Evolutionary conservation across 2,113 vertebrate genomes (phyloP).

Genomic region (Pyxicephalus adspersus): DNA sequence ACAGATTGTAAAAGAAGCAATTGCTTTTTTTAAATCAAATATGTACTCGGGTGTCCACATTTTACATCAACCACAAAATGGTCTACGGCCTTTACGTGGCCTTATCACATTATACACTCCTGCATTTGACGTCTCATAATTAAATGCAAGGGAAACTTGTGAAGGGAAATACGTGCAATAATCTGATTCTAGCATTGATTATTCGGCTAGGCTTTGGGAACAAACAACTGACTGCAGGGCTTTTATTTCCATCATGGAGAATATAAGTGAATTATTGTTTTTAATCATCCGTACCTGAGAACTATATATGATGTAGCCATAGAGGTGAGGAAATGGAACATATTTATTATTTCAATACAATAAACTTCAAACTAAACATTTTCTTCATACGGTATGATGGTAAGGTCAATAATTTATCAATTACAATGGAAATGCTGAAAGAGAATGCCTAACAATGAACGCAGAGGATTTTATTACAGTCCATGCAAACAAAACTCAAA

Average conservation of each 20-base stretch:
- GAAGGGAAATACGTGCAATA: background rate
- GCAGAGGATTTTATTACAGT: too few relatives aligned
- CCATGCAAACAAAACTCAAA: too few relatives aligned
- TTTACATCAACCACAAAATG: too few relatives aligned
- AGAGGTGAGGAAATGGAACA: background rate
- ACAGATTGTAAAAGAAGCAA: too few relatives aligned
- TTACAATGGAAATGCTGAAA: too few relatives aligned
- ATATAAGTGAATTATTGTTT: constrained; percentile 2
- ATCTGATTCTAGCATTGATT: constrained; percentile 17
- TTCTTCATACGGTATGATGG: background rate
- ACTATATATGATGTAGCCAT: background rate
- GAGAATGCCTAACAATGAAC: too few relatives aligned
- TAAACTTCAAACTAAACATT: background rate
- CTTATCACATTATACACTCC: background rate
- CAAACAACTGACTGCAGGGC: background rate
- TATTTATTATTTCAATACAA: too few relatives aligned
- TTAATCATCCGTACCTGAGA: background rate
- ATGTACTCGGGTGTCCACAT: too few relatives aligned
- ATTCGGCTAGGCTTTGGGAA: background rate
- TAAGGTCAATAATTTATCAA: background rate
- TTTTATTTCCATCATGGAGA: background rate
- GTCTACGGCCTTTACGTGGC: background rate
- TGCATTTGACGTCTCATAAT: background rate
- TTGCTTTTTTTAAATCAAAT: too few relatives aligned
- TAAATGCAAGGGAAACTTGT: background rate